Percentiles rank a stretch among this genome's conserved stretches.
Evolutionary conservation across 2,888 invertebrate genomes (phyloP).

Genomic region (Spatulosminthurus flaviceps): DNA sequence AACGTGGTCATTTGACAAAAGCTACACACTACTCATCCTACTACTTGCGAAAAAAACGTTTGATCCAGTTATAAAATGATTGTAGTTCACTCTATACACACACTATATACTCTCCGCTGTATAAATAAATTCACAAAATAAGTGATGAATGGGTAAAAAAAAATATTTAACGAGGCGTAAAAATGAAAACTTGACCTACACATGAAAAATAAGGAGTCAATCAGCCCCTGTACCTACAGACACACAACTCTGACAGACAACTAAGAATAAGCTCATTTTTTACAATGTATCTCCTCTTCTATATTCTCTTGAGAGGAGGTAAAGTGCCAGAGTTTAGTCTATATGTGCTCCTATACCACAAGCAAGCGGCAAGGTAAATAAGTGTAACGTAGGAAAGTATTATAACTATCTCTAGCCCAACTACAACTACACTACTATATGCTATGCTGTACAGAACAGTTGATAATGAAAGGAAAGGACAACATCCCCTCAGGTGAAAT

Average conservation of each 20-base stretch:
- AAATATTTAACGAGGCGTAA: slow-evolving; percentile 13
- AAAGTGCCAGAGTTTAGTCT: not conserved
- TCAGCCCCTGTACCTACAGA: not conserved
- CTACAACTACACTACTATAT: too few species aligned
- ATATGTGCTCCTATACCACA: too few species aligned
- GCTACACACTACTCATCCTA: slow-evolving; percentile 4
- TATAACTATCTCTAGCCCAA: too few species aligned
- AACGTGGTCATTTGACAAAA: not conserved
- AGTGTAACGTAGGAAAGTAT: too few species aligned
- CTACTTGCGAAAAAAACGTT: not conserved
- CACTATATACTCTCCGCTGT: too few species aligned
- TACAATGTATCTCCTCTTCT: not conserved
- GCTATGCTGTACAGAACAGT: too few species aligned
- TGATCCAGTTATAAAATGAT: not conserved
- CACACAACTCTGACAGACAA: slow-evolving; percentile 2
- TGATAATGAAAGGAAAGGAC: slow-evolving; percentile 26
- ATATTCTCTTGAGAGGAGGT: not conserved
- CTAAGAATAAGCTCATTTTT: slow-evolving; percentile 12
- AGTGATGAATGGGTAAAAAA: not conserved
- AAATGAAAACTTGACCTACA: slow-evolving; percentile 13
- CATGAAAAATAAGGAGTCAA: not conserved
- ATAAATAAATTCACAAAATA: not conserved
- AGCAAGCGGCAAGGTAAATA: too few species aligned
- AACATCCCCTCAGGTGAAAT: slow-evolving; percentile 6
- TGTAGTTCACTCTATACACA: not conserved